Base-by-base conservation (phyloP, 1,140 invertebrate species). In the Tyrophagus putrescentiae region DNA sequence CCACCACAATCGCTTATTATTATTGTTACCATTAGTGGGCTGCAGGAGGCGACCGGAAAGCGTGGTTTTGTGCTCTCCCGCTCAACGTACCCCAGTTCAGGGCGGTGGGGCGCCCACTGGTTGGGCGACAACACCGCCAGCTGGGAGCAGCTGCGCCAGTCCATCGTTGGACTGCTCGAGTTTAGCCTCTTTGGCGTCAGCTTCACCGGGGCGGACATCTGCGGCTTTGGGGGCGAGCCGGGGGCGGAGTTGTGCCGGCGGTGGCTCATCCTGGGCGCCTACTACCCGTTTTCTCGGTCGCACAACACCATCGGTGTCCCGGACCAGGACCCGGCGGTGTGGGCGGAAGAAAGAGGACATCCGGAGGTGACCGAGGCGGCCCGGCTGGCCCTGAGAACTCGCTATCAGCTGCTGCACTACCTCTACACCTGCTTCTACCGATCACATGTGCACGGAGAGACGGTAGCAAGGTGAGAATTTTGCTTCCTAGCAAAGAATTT, bases 361-460 rank as follows among this genome's bases (percentile, higher is more conserved):
- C 45, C 11, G 9, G 45, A 50, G 45, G 45, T 50, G 13, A 76
- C 83, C 3, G 66, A 70, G 44, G 81, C 83, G 1, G 76, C 82
- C 1, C 76, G 72, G 64, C 75, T 75, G 60, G 80, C 84, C 3
- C 71, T 89, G 6, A 68, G 67, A 3, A 73, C 79, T 29, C 76
- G 87, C 45, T 92, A 92, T 69, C 72, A 73, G 2, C 71, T 91
- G 1, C 71, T 92, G 21, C 87, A 87, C 0, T 85, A 85, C 70
- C 78, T 90, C 1, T 76, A 77, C 65, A 73, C 74, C 13, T 62
- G 70, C 16, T 70, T 76, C 42, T 71, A 70, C 48, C 42, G 67
- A 18, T 68, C 68, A 23, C 69, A 70, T 60, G 44, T 61, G 0
- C 57, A 65, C 23, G 75, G 73, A 4, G 34, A 58, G 13, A 64